phyloP scores from a whole-genome alignment of 2,113 vertebrate genomes.

The Corvus cornix region DNA sequence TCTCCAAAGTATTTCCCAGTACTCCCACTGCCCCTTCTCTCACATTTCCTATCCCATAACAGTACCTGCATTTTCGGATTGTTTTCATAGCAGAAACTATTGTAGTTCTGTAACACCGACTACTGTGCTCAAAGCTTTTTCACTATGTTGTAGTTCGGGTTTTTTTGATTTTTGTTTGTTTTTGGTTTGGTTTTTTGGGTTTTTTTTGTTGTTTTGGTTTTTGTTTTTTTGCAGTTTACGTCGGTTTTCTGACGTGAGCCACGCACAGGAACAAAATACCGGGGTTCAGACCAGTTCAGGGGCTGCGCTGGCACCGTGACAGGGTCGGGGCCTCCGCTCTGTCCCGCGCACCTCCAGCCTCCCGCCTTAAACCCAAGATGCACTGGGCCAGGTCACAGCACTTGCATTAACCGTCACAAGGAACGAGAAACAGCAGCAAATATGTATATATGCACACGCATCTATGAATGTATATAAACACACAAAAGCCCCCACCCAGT shows the following conservation, averaged over 20 bases:
- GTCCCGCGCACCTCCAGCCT: rapidly evolving
- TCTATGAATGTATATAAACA: rapidly evolving
- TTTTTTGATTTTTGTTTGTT: too few relatives aligned
- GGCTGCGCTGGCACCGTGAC: rapidly evolving
- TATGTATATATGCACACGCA: rapidly evolving
- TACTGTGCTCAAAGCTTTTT: not conserved
- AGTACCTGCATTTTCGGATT: rapidly evolving
- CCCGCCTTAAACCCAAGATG: rapidly evolving
- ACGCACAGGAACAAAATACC: rapidly evolving
- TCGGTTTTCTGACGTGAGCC: rapidly evolving
- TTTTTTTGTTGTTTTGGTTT: not conserved
- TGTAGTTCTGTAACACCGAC: not conserved
- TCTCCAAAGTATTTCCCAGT: not conserved
- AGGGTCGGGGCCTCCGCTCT: too few relatives aligned
- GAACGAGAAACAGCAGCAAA: rapidly evolving
- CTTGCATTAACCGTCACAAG: rapidly evolving
- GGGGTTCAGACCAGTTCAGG: rapidly evolving
- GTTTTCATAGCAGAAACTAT: not conserved
- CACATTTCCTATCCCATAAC: not conserved
- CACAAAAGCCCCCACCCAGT: rapidly evolving
- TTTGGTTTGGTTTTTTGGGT: too few relatives aligned
- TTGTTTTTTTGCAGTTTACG: not conserved
- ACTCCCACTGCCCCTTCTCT: not conserved
- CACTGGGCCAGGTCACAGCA: too few relatives aligned
- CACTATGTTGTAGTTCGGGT: rapidly evolving